These are phyloP conservation scores for Elaphurus davidianus DNA, from an alignment of 2,113 vertebrate genomes.

Conservation along the genomic window DNA sequence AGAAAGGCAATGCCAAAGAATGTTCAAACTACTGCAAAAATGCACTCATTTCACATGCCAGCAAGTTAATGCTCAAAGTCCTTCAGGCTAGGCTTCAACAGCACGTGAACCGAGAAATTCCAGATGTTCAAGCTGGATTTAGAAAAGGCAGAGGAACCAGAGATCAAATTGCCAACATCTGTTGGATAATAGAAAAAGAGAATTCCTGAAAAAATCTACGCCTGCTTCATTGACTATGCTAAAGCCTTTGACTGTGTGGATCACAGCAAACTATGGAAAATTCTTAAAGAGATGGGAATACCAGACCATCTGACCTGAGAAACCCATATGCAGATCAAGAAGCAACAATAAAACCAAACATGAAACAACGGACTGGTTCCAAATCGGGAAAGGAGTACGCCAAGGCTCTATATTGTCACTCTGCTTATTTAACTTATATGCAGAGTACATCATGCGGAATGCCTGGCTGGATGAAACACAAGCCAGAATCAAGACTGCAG, in stretches of 20 bases:
- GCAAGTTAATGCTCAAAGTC: neutral
- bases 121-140: neutral
- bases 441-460: neutral
- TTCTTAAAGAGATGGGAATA: no score
- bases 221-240: no score
- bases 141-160: neutral
- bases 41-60: neutral
- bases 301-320: no score
- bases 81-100: neutral
- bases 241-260: no score
- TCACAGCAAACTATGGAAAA: no score
- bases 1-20: neutral
- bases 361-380: neutral
- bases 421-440: neutral
- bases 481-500: neutral
- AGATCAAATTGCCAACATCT: neutral
- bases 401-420: neutral
- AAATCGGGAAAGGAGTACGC: neutral
- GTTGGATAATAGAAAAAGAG: neutral
- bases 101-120: neutral
- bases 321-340: neutral
- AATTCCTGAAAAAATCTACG: no score
- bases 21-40: neutral
- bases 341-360: neutral
- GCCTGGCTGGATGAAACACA: neutral